Conservation (phyloP, 2,888 invertebrate species). For the Hesperia comma region DNA sequence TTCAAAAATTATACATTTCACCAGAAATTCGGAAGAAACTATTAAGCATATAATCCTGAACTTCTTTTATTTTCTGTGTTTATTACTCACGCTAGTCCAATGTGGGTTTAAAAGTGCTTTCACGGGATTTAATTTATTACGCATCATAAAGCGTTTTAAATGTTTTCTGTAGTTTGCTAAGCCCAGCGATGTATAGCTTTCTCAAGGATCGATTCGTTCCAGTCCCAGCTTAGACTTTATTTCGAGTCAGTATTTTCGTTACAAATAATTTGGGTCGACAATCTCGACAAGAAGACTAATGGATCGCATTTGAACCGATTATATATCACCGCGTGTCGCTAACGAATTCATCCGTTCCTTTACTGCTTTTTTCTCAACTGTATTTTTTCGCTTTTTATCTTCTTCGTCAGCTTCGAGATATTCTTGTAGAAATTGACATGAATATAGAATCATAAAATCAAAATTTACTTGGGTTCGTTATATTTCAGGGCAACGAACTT, state of each 20-base stretch:
- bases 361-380: constrained; percentile 47
- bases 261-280: constrained; percentile 58
- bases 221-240: constrained; percentile 37
- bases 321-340: constrained; percentile 56
- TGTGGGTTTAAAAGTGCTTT: no score
- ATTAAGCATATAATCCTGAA: no score
- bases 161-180: neutral
- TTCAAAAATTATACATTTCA: no score
- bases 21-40: no score
- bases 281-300: constrained; percentile 62
- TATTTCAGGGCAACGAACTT: neutral
- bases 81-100: no score
- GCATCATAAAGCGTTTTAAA: neutral
- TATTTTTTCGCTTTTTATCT: constrained; percentile 48
- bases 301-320: constrained; percentile 56
- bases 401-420: constrained; percentile 12
- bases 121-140: neutral
- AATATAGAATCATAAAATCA: constrained; percentile 35
- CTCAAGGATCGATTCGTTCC: constrained; percentile 39
- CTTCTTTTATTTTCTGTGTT: no score
- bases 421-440: constrained; percentile 28
- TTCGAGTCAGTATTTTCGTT: constrained; percentile 54
- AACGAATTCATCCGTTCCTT: constrained; percentile 59
- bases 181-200: neutral
- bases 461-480: constrained; percentile 27